A percentile compares a stretch with the other conserved stretches of the same genome.
These are phyloP conservation scores for Sebastes paucispinis DNA, from an alignment of 2,797 vertebrate genomes.

Conservation along the genomic window DNA sequence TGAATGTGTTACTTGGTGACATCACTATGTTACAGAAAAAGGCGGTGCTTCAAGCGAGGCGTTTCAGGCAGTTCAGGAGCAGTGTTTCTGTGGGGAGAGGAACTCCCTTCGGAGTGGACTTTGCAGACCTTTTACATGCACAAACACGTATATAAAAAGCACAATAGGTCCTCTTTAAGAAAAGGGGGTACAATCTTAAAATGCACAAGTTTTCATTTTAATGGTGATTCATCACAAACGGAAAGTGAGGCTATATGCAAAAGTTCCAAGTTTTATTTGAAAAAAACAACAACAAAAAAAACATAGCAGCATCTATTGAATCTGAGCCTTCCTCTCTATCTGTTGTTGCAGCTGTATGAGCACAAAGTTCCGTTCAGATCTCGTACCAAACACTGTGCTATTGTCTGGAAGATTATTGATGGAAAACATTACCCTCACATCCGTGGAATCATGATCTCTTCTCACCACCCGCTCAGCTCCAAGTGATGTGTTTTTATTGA, in stretches of 20 bases:
- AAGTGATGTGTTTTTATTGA: slow-evolving; percentile 13
- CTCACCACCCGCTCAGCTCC: background rate
- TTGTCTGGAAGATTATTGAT: slow-evolving; percentile 3
- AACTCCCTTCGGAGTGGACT: no score
- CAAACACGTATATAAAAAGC: background rate
- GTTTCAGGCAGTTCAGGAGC: no score
- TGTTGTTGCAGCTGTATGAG: slow-evolving; percentile 2
- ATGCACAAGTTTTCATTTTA: background rate
- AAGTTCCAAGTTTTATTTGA: background rate
- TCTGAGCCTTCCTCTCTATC: background rate
- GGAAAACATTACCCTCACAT: slow-evolving; percentile 1
- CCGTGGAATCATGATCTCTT: slow-evolving; percentile 2
- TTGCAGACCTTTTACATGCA: no score
- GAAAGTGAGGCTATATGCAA: background rate
- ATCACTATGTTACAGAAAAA: no score
- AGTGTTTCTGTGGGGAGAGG: no score
- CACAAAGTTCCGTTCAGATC: background rate
- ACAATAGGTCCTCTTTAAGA: background rate
- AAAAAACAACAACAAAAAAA: background rate
- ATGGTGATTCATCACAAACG: background rate
- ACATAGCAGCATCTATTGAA: background rate
- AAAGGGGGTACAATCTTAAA: background rate
- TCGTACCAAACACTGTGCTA: background rate
- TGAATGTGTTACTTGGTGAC: no score
- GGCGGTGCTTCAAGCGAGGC: no score